phyloP scores from a whole-genome alignment of 2,888 invertebrate species.

The Chymomyza caudatula region DNA sequence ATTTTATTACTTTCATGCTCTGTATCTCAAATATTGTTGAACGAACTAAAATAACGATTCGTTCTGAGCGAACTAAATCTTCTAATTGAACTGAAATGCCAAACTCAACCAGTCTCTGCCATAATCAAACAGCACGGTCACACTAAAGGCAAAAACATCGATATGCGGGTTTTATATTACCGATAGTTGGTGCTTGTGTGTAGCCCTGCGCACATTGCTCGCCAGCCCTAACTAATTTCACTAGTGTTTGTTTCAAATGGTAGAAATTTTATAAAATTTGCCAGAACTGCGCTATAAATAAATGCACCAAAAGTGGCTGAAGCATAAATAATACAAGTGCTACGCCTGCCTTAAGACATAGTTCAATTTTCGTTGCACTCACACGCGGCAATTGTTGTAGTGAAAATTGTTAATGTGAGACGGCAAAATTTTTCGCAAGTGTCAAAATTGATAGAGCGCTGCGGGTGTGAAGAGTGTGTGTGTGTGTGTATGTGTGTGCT shows the following conservation, averaged over 20 bases:
- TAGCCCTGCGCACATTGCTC: not conserved
- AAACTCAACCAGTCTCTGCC: too few species aligned
- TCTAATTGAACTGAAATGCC: too few species aligned
- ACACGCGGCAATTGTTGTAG: not conserved
- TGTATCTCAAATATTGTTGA: too few species aligned
- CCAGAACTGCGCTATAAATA: not conserved
- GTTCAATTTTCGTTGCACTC: not conserved
- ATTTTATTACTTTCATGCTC: too few species aligned
- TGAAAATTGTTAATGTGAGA: not conserved
- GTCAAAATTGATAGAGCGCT: slow-evolving; percentile 22
- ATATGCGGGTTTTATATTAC: not conserved
- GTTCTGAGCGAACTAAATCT: too few species aligned
- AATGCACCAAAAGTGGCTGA: not conserved
- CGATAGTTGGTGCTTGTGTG: not conserved
- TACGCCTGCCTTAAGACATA: not conserved
- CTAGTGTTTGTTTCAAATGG: not conserved
- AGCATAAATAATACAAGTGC: not conserved
- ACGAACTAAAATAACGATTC: too few species aligned
- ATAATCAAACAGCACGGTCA: too few species aligned
- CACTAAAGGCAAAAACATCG: too few species aligned
- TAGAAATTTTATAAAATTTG: not conserved
- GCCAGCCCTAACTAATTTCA: not conserved
- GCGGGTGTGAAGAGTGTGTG: slow-evolving; percentile 25
- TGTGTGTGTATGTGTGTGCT: slow-evolving; percentile 45
- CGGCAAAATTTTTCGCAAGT: slow-evolving; percentile 12